Percentiles rank a stretch among this genome's conserved stretches.
Evolutionary conservation across 2,888 invertebrate genomes (phyloP).

Genomic region (Beris morrisii): DNA sequence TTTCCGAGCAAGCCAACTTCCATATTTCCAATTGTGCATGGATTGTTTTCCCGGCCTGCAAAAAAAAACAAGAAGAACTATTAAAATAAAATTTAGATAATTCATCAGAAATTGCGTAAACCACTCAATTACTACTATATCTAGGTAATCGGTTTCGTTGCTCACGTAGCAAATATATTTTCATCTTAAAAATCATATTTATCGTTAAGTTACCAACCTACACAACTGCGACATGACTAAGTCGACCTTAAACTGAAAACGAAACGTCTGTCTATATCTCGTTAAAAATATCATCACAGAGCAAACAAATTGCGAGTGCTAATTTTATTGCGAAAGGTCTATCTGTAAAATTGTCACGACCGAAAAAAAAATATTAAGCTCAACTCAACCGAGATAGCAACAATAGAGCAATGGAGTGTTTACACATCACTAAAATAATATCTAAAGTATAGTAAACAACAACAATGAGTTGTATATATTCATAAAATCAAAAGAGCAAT

Average conservation of each 20-base stretch:
- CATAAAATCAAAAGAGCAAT: background rate
- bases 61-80: slow-evolving; percentile 36
- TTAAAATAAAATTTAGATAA: slow-evolving; percentile 36
- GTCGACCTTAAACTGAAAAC: slow-evolving; percentile 30
- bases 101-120: slow-evolving; percentile 38
- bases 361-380: too few relatives aligned
- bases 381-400: too few relatives aligned
- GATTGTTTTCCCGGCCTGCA: slow-evolving; percentile 79
- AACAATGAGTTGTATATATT: background rate
- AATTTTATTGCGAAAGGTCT: too few relatives aligned
- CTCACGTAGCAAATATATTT: too few relatives aligned
- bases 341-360: too few relatives aligned
- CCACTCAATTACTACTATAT: slow-evolving; percentile 31
- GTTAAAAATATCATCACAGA: too few relatives aligned
- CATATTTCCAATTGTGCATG: slow-evolving; percentile 89
- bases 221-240: slow-evolving; percentile 16
- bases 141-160: background rate
- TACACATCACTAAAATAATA: too few relatives aligned
- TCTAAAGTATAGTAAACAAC: slow-evolving; percentile 7
- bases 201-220: background rate
- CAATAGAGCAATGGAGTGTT: too few relatives aligned
- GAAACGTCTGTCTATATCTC: too few relatives aligned
- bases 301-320: too few relatives aligned
- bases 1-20: slow-evolving; percentile 75
- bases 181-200: background rate